Evolutionary conservation across 1,140 invertebrate genomes (phyloP).

Genomic region (Apis laboriosa): DNA sequence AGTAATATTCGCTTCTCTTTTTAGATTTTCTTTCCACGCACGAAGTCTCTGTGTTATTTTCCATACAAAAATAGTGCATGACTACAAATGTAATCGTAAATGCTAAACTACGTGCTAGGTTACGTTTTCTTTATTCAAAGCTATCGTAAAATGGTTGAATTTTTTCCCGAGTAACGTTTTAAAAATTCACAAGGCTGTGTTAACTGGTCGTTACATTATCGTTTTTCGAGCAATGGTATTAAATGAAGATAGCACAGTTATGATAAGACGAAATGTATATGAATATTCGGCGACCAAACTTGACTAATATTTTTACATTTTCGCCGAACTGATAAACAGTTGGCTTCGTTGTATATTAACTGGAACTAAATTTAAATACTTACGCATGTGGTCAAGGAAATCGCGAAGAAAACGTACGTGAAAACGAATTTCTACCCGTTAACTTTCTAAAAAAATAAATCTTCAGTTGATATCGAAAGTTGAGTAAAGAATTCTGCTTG

Average conservation of each 20-base stretch:
- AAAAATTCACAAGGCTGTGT: not conserved
- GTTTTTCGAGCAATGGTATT: not conserved
- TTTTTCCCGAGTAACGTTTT: not conserved
- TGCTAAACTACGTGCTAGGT: no score
- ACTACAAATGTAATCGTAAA: no score
- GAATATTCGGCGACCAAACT: not conserved
- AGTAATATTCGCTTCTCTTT: no score
- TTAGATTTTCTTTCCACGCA: no score
- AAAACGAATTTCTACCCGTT: not conserved
- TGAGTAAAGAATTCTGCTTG: not conserved
- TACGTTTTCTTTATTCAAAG: no score
- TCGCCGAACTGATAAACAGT: not conserved
- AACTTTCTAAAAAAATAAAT: not conserved
- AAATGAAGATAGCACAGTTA: not conserved
- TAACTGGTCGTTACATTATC: not conserved
- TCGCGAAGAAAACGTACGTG: not conserved
- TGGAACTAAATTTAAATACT: constrained; percentile 10
- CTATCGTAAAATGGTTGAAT: no score
- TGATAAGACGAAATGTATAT: not conserved
- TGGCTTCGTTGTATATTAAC: not conserved
- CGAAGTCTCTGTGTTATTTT: no score
- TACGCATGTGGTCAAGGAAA: not conserved
- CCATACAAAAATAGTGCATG: no score
- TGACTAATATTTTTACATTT: not conserved
- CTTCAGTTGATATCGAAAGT: not conserved